phyloP scores from a whole-genome alignment of 1,140 invertebrate species.

The Drosophila suzukii region DNA sequence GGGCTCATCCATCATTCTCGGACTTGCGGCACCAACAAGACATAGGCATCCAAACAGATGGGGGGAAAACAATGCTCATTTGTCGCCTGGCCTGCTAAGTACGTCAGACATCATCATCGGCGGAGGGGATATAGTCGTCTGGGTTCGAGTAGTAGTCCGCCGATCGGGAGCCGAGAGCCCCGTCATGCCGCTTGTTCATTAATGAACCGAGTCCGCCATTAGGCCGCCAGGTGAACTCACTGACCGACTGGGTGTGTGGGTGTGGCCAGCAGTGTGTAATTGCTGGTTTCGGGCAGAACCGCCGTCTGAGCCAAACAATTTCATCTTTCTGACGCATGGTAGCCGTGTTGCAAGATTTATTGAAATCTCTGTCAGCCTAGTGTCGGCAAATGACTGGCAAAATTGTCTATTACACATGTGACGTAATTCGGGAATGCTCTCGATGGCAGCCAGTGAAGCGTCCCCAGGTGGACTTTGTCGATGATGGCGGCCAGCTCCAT shows the following conservation, averaged over 20 bases:
- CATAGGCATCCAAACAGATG: constrained; percentile 4
- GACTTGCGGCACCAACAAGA: constrained; percentile 15
- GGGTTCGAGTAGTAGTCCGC: background rate
- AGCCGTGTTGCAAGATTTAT: constrained; percentile 32
- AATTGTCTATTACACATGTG: constrained; percentile 32
- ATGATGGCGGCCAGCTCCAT: constrained; percentile 10
- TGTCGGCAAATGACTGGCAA: constrained; percentile 55
- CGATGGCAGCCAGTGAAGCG: constrained; percentile 46
- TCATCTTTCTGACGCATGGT: constrained; percentile 12
- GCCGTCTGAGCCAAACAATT: constrained; percentile 28
- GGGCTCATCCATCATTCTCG: constrained; percentile 57
- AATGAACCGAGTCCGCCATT: constrained; percentile 65
- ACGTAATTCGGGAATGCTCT: constrained; percentile 46
- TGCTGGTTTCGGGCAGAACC: constrained; percentile 50
- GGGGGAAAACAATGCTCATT: constrained; percentile 60
- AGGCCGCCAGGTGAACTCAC: constrained; percentile 36
- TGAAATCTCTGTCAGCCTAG: constrained; percentile 27
- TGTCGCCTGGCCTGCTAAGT: constrained; percentile 42
- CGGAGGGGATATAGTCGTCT: background rate
- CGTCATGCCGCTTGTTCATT: constrained; percentile 68
- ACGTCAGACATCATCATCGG: constrained; percentile 19
- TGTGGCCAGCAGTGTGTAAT: constrained; percentile 58
- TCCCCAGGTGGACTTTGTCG: constrained; percentile 17
- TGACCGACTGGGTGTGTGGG: constrained; percentile 38
- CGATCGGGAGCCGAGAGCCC: constrained; percentile 48